A percentile compares a stretch with the other conserved stretches of the same genome.
phyloP scores from a whole-genome alignment of 2,888 invertebrate genomes.

The Esperia sulphurella region DNA sequence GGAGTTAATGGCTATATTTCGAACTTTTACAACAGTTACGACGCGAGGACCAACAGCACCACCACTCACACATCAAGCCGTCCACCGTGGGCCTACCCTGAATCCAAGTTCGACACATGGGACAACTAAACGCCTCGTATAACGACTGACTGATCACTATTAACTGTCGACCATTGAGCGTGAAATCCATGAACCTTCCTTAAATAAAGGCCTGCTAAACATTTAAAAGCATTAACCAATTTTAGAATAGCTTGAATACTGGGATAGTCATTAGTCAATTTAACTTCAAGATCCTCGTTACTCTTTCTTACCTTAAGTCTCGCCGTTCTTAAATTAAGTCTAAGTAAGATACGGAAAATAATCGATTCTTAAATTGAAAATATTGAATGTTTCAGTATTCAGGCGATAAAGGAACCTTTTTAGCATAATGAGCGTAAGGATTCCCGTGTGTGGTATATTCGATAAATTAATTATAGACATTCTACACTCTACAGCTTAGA shows the following conservation, averaged over 20 bases:
- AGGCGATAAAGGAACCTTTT: too few relatives aligned
- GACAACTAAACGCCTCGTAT: slow-evolving; percentile 38
- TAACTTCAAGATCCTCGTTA: too few relatives aligned
- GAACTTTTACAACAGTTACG: slow-evolving; percentile 40
- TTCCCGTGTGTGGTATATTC: too few relatives aligned
- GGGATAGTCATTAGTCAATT: too few relatives aligned
- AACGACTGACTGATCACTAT: not conserved
- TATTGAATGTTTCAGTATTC: too few relatives aligned
- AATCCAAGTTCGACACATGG: slow-evolving; percentile 51
- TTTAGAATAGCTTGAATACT: too few relatives aligned
- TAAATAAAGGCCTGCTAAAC: not conserved
- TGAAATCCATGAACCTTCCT: not conserved
- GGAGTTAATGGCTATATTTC: not conserved
- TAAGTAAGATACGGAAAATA: too few relatives aligned
- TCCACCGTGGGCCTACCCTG: slow-evolving; percentile 70
- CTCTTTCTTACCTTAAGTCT: too few relatives aligned
- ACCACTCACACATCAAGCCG: slow-evolving; percentile 59
- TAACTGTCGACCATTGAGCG: not conserved
- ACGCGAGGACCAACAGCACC: slow-evolving; percentile 57
- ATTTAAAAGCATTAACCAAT: too few relatives aligned
- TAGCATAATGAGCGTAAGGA: too few relatives aligned
- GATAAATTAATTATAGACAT: not conserved
- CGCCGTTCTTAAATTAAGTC: too few relatives aligned
- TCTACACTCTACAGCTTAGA: not conserved
- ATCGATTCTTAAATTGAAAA: too few relatives aligned